Base-by-base conservation (phyloP, 2,113 vertebrate genomes). In the Crotalus helleri region DNA sequence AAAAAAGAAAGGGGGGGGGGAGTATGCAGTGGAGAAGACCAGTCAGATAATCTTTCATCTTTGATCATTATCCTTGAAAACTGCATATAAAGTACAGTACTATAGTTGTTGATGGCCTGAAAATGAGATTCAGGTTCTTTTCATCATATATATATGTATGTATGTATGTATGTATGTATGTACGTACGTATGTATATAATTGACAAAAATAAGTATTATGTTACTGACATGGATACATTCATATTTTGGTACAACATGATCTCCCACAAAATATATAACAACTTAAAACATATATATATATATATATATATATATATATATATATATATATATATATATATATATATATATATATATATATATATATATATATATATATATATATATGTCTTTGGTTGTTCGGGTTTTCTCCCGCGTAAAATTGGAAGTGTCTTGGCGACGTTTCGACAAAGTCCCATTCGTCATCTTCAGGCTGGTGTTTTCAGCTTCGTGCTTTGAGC, bases 21-120 rank as follows among this genome's bases (percentile, higher is more conserved):
- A 57, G 91, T 90, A 81, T 64, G 51, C 12, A 85, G 29, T 91
- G 12, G 91, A 89, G 24, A 51, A 92, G 46, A 86, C 5, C 19
- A 91, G 13, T 74, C 81, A 92, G 49, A 92, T 90, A 55, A 53
- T 87, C 12, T 90, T 94, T 96, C 90, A 90, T 33, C 51, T 51
- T 94, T 91, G 46, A 89, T 91, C 55, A 21, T 5, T 95, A 93
- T 87, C 1, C 94, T 90, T 92, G 49, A 90, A 93, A 44, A 15
- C 2, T 64, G 54, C 89, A 51, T 54, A 87, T 53, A 93, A 91
- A 0, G 0, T 87, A 24, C 7, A 17, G 1, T 58, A 19, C 88
- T 8, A 51, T 5, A 89, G 33, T 88, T 95, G 4, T 90, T 59
- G 17, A 33, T 94, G 4, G 33, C 5, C 64, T 12, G 55, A 51